phyloP scores from a whole-genome alignment of 1,140 invertebrate species.

The Cherax quadricarinatus region DNA sequence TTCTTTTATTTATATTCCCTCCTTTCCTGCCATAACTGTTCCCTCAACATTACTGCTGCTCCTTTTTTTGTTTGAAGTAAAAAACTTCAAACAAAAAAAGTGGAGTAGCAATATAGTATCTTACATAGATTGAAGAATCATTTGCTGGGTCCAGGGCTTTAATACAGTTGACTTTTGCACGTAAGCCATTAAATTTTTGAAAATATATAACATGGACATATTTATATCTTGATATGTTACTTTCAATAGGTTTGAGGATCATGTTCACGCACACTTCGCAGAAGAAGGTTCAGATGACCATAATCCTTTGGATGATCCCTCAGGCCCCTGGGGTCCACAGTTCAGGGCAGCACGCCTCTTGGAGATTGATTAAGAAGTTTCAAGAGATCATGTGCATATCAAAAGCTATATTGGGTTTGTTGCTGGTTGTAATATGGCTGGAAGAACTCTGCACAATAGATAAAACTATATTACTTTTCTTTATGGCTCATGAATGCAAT shows the following conservation, averaged over 20 bases:
- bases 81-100: too few species aligned
- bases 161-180: too few species aligned
- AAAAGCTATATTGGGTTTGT: neutral
- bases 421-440: neutral
- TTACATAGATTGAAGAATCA: neutral
- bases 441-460: neutral
- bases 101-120: too few species aligned
- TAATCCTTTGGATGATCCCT: slow-evolving; percentile 38
- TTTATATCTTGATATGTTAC: neutral
- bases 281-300: slow-evolving; percentile 5
- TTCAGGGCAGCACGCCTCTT: slow-evolving; percentile 4
- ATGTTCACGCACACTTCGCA: slow-evolving; percentile 40
- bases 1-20: too few species aligned
- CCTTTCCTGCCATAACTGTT: too few species aligned
- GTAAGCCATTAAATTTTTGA: too few species aligned
- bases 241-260: slow-evolving; percentile 32
- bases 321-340: slow-evolving; percentile 39
- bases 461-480: neutral
- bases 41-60: too few species aligned
- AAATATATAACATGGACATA: too few species aligned
- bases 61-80: too few species aligned
- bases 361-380: slow-evolving; percentile 34
- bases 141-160: too few species aligned
- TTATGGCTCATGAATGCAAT: neutral
- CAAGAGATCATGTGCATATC: neutral